phyloP scores from a whole-genome alignment of 2,113 vertebrate genomes.

The Amblyopsis rosae region DNA sequence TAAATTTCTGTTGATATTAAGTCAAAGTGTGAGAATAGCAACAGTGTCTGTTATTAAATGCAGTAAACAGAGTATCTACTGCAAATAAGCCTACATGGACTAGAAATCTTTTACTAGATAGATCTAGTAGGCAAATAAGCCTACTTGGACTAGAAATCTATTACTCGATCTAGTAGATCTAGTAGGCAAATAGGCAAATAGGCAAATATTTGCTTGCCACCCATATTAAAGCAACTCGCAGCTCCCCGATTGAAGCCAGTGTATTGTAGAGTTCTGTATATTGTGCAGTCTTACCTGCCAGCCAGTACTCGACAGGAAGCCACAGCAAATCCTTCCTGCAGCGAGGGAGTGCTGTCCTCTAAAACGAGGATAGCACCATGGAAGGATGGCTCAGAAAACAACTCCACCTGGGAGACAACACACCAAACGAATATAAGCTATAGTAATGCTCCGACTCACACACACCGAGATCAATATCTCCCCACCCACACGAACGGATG shows the following conservation, averaged over 20 bases:
- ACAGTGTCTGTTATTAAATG: not conserved
- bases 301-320: conserved; percentile 86
- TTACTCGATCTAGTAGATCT: too few relatives aligned
- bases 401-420: conserved; percentile 82
- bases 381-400: conserved; percentile 89
- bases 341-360: conserved; percentile 73
- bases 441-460: conserved; percentile 30
- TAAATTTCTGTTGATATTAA: too few relatives aligned
- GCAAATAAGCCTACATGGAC: too few relatives aligned
- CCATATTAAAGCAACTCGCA: not conserved
- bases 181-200: too few relatives aligned
- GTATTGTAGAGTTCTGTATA: not conserved
- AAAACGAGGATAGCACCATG: conserved; percentile 79
- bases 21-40: too few relatives aligned
- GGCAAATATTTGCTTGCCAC: not conserved
- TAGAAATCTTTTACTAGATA: too few relatives aligned
- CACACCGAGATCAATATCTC: not conserved
- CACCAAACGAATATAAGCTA: conserved; percentile 12
- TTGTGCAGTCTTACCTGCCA: conserved; percentile 79
- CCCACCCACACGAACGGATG: not conserved
- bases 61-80: not conserved
- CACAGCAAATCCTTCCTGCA: conserved; percentile 78
- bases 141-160: too few relatives aligned
- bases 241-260: too few relatives aligned
- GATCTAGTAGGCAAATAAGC: too few relatives aligned